Evolutionary conservation across 2,113 vertebrate species (phyloP).

Genomic region (Pteropus alecto): DNA sequence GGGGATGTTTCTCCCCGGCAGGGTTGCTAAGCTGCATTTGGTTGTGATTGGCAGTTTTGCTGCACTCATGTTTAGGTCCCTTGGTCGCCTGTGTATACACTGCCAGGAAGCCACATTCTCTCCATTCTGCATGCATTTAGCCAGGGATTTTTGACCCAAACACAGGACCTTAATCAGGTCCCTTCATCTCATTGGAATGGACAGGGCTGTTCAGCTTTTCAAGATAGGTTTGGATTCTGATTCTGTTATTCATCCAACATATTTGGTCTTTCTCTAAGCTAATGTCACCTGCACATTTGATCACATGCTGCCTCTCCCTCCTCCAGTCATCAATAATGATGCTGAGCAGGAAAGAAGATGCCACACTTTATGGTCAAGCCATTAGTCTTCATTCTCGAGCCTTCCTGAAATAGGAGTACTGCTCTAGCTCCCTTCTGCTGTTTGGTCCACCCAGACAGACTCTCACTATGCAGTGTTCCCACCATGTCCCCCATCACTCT

Average conservation of each 20-base stretch:
- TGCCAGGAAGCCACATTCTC: not conserved
- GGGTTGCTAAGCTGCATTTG: not conserved
- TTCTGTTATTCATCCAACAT: not conserved
- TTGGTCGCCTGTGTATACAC: not conserved
- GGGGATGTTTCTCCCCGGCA: not conserved
- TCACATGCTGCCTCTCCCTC: not conserved
- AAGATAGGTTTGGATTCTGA: not conserved
- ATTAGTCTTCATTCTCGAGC: not conserved
- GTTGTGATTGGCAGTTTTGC: not conserved
- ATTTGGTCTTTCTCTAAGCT: not conserved
- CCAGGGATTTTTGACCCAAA: not conserved
- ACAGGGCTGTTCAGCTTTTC: not conserved
- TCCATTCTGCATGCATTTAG: not conserved
- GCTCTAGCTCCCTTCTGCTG: no score
- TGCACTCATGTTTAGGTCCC: not conserved
- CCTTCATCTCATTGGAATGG: not conserved
- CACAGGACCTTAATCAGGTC: not conserved
- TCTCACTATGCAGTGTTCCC: not conserved
- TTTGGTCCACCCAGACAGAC: not conserved
- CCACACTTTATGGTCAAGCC: not conserved
- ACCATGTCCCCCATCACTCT: not conserved
- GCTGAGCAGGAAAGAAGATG: not conserved
- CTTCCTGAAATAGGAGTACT: not conserved
- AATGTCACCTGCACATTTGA: not conserved
- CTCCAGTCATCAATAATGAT: not conserved